These are phyloP conservation scores for Sebastes schlegelii DNA, from an alignment of 2,113 vertebrate genomes.

Conservation along the genomic window DNA sequence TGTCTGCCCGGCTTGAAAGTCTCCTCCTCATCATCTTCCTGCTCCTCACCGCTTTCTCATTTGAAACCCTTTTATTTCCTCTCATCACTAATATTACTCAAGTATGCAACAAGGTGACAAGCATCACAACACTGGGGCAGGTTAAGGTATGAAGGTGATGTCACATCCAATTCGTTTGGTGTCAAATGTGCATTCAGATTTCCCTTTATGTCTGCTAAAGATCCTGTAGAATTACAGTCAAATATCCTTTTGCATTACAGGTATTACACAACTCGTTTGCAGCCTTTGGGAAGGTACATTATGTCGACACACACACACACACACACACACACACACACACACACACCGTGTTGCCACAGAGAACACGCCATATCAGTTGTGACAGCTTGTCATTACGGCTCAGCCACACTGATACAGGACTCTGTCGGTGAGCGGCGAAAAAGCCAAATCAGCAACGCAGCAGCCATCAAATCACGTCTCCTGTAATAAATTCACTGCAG, in stretches of 20 bases:
- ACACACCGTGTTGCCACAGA: slow-evolving; percentile 1
- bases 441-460: slow-evolving; percentile 31
- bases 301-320: slow-evolving; percentile 21
- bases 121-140: background rate
- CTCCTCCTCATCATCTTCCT: background rate
- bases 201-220: slow-evolving; percentile 20
- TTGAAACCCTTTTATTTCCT: background rate
- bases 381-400: slow-evolving; percentile 55
- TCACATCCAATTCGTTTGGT: background rate
- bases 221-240: slow-evolving; percentile 12
- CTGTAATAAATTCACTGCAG: slow-evolving; percentile 11
- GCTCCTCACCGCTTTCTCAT: too few relatives aligned
- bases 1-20: too few relatives aligned
- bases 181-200: background rate
- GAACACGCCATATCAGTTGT: slow-evolving; percentile 31
- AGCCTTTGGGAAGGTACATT: slow-evolving; percentile 10
- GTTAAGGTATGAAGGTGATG: background rate
- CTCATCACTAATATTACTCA: background rate
- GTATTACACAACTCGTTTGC: slow-evolving; percentile 11
- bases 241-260: slow-evolving; percentile 23
- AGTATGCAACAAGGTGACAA: background rate
- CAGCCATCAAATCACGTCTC: slow-evolving; percentile 20
- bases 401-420: slow-evolving; percentile 30
- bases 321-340: slow-evolving; percentile 22
- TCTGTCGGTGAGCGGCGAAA: slow-evolving; percentile 9